Base-by-base conservation (phyloP, 2,797 vertebrate species). In the Crypturellus tataupa region DNA sequence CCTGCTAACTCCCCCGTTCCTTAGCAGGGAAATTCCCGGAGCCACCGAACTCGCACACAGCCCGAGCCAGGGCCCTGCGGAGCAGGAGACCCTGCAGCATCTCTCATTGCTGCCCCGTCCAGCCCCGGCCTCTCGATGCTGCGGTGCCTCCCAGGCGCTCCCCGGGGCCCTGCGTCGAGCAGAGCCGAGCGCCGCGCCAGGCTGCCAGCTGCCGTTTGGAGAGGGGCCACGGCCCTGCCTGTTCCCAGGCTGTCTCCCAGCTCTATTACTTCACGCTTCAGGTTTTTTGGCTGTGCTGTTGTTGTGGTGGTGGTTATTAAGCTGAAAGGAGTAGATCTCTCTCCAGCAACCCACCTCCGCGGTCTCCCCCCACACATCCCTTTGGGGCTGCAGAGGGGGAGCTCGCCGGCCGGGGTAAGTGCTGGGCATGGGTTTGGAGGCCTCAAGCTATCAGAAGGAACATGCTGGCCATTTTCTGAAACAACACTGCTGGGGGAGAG, bases 171-270 rank as follows among this genome's bases (percentile, higher is more conserved):
- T 17, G 75, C 76, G 78, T 87, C 79, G 80, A 80, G 91, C 3
- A 8, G 81, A 89, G 92, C 58, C 1, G 18, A 87, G 64, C 2
- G 2, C 80, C 2, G 58, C 4, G 64, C 93, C 95, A 92, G 77
- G 73, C 73, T 91, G 75, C 92, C 94, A 94, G 93, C 94, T 94
- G 93, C 90, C 2, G 5, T 64, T 82, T 95, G 96, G 94, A 96
- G 87, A 90, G 64, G 37, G 51, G 86, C 95, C 95, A 94, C 10
- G 37, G 51, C 70, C 35, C 75, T 60, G 39, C 83, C 88, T 85
- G 24, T 70, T 95, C 65, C 70, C 84, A 93, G 67, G 69, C 92
- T 93, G 73, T 86, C 87, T 91, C 89, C 77, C 85, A 65, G 79
- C 60, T 79, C 55, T 44, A 42, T 94, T 86, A 76, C 84, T 86